A percentile compares a stretch with the other conserved stretches of the same genome.
These are phyloP conservation scores for Drosophila yakuba DNA, from an alignment of 1,140 invertebrate species.

Conservation along the genomic window DNA sequence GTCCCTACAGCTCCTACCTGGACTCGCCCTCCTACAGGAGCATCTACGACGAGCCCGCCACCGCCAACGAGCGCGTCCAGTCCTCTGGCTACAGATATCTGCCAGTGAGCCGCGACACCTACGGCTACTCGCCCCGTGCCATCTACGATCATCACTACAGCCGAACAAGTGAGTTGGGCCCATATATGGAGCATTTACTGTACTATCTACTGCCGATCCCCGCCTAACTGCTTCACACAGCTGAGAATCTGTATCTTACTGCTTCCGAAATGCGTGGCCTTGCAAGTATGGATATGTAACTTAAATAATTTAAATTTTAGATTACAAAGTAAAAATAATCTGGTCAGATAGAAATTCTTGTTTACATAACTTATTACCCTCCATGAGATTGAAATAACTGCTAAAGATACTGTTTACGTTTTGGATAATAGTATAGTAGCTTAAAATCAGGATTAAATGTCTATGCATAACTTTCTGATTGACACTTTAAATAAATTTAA, in stretches of 20 bases:
- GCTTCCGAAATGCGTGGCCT: not conserved
- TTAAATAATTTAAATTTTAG: not conserved
- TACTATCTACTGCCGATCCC: constrained; percentile 1
- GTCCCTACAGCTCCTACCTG: constrained; percentile 86
- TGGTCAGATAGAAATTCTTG: too few species aligned
- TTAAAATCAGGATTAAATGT: too few species aligned
- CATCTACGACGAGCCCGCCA: constrained; percentile 92
- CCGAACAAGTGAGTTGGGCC: constrained; percentile 90
- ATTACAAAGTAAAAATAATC: too few species aligned
- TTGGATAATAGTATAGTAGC: too few species aligned
- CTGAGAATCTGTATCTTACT: not conserved
- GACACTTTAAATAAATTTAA: too few species aligned
- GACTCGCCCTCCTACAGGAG: constrained; percentile 88
- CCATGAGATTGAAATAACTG: too few species aligned
- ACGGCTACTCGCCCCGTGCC: constrained; percentile 93
- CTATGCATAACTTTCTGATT: too few species aligned
- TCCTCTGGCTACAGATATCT: constrained; percentile 94
- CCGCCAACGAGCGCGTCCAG: constrained; percentile 92
- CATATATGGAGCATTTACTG: too few species aligned
- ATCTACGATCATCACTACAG: constrained; percentile 94
- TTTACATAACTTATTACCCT: too few species aligned
- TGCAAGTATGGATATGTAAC: constrained; percentile 6
- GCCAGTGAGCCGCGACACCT: constrained; percentile 94
- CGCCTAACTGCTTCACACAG: constrained; percentile 38
- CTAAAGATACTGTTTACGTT: too few species aligned